Conservation (phyloP, 2,888 invertebrate species). For the Branchipolynoe longqiensis region DNA sequence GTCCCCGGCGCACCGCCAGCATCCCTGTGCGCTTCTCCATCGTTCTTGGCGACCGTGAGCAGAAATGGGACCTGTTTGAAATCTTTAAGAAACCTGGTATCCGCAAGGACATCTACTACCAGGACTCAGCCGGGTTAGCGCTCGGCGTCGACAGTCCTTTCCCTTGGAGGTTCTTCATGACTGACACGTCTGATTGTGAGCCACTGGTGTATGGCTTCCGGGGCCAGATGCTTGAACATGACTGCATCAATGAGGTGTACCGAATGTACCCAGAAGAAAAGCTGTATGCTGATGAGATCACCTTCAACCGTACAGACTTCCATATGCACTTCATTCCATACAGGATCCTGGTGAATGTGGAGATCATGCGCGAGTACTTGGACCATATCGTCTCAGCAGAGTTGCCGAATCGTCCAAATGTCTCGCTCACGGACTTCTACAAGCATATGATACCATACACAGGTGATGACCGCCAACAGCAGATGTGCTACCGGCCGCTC, state of each 20-base stretch:
- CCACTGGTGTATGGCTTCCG: constrained; percentile 67
- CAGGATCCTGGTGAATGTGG: constrained; percentile 59
- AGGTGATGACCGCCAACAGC: constrained; percentile 36
- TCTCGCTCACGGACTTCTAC: constrained; percentile 44
- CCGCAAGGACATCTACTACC: constrained; percentile 62
- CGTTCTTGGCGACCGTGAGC: constrained; percentile 66
- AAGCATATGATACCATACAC: constrained; percentile 31
- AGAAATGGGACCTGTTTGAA: constrained; percentile 66
- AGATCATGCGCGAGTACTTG: constrained; percentile 58
- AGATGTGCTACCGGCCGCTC: constrained; percentile 54
- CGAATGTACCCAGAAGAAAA: constrained; percentile 61
- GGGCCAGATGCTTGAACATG: constrained; percentile 63
- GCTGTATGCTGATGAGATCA: constrained; percentile 59
- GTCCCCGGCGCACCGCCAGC: constrained; percentile 37
- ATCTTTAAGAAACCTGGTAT: constrained; percentile 65
- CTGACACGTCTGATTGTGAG: constrained; percentile 49
- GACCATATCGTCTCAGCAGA: constrained; percentile 39
- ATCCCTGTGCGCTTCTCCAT: constrained; percentile 60
- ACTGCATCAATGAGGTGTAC: constrained; percentile 63
- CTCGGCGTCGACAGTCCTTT: constrained; percentile 32
- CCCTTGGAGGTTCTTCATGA: constrained; percentile 60
- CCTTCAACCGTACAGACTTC: constrained; percentile 52
- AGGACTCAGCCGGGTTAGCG: background rate
- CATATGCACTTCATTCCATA: constrained; percentile 65
- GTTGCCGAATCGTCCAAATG: constrained; percentile 37